A percentile compares a stretch with the other conserved stretches of the same genome.
These are phyloP conservation scores for Ormyrus rosae DNA, from an alignment of 2,888 invertebrate species.

Conservation along the genomic window DNA sequence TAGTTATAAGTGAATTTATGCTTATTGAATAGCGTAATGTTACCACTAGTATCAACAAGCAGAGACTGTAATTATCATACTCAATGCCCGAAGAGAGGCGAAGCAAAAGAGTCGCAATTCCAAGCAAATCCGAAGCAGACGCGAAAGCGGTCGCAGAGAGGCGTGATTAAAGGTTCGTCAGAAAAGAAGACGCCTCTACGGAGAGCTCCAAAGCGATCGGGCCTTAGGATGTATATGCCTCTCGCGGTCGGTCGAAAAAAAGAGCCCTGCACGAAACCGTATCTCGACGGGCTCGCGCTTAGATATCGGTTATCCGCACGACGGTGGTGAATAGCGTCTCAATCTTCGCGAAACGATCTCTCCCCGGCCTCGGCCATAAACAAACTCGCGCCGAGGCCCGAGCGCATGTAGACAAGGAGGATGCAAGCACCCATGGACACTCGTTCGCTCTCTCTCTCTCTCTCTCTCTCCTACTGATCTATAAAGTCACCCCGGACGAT, in stretches of 20 bases:
- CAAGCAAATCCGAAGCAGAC: too few relatives aligned
- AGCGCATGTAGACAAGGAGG: conserved; percentile 44
- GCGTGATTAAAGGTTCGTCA: too few relatives aligned
- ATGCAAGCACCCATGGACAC: conserved; percentile 20
- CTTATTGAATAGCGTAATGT: too few relatives aligned
- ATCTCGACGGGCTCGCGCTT: conserved; percentile 23
- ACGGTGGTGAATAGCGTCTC: conserved; percentile 67
- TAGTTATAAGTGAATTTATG: too few relatives aligned
- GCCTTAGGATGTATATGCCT: too few relatives aligned
- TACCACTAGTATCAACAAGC: too few relatives aligned
- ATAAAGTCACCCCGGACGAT: conserved; percentile 71
- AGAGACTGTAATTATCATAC: too few relatives aligned
- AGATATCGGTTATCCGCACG: conserved; percentile 57
- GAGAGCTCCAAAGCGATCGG: conserved; percentile 10
- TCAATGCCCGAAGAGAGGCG: too few relatives aligned
- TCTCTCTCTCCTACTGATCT: conserved; percentile 61
- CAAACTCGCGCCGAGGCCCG: conserved; percentile 61
- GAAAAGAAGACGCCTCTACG: neutral
- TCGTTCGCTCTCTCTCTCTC: conserved; percentile 12
- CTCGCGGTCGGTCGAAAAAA: neutral
- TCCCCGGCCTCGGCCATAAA: conserved; percentile 61
- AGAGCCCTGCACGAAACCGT: conserved; percentile 35
- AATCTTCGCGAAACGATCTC: conserved; percentile 67
- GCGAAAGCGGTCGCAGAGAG: too few relatives aligned
- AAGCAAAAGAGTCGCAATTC: too few relatives aligned